These are phyloP conservation scores for Sinosuthora webbiana DNA, from an alignment of 2,113 vertebrate genomes.

Conservation along the genomic window DNA sequence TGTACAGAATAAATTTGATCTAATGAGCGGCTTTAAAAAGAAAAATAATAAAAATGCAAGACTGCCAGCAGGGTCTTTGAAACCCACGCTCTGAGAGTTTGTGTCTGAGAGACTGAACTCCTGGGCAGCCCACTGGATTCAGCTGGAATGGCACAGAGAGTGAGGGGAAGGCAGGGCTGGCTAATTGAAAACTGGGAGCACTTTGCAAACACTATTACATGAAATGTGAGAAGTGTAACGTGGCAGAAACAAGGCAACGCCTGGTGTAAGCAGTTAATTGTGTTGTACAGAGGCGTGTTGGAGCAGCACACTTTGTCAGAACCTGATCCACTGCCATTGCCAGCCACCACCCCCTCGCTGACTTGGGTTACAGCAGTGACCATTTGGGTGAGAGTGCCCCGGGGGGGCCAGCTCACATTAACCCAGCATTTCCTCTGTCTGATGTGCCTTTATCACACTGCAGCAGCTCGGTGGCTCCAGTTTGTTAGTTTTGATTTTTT, in stretches of 20 bases:
- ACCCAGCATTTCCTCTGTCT: neutral
- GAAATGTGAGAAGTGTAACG: constrained; percentile 87
- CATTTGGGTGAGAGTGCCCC: neutral
- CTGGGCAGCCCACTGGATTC: neutral
- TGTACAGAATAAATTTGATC: neutral
- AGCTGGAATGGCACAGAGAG: constrained; percentile 57
- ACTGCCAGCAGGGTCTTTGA: neutral
- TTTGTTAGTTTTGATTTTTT: neutral
- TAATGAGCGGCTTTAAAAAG: neutral
- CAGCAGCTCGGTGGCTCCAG: neutral
- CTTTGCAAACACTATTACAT: constrained; percentile 86
- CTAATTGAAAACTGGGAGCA: constrained; percentile 90
- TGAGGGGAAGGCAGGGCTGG: constrained; percentile 65
- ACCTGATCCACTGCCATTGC: constrained; percentile 73
- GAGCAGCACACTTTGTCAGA: constrained; percentile 72
- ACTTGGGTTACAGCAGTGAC: constrained; percentile 31
- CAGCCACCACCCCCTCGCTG: constrained; percentile 49
- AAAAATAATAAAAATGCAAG: neutral
- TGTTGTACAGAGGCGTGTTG: constrained; percentile 74
- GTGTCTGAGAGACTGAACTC: neutral
- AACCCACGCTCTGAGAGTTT: neutral
- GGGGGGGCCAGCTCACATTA: constrained; percentile 18
- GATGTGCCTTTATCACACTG: constrained; percentile 11
- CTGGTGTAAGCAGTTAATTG: constrained; percentile 88
- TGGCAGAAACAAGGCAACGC: constrained; percentile 79